Evolutionary conservation across 2,888 invertebrate genomes (phyloP), one percentile per base, ranked within the genome.

Genomic region (Brachypterus glaber): DNA sequence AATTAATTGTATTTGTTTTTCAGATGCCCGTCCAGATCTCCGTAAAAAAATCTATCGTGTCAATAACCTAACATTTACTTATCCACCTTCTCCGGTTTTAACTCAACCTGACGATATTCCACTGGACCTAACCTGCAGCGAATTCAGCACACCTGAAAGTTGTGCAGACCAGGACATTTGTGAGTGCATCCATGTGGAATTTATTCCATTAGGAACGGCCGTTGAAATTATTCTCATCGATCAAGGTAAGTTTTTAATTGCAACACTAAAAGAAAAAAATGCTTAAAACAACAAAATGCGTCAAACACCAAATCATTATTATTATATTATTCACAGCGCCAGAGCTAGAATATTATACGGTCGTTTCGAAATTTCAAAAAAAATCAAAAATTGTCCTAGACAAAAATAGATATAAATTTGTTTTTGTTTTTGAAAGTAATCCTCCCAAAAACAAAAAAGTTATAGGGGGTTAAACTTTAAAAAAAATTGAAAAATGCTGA

Each of bases 141-240:
- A 53, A 33, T 39, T 53, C 26, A 51, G 49, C 40, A 52, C 47
- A 34, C 62, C 62, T 27, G 52, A 49, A 33, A 57, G 41, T 47
- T 66, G 67, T 40, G 36, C 39, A 35, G 62, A 31, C 62, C 66
- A 17, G 49, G 64, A 13, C 48, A 73, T 64, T 36, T 81, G 80
- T 53, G 81, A 82, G 59, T 87, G 87, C 55, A 77, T 81, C 5
- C 82, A 86, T 51, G 69, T 82, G n/a, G 73, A 82, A 48, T 66
- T 72, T 27, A 68, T 87, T 3, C 74, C 76, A 0, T 59, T 82
- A 15, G 76, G 74, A n/a, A 69, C 81, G 3, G 73, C 76, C 0
- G 82, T 85, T 2, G 86, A 87, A 59, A 62, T 87, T 8, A 63
- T 86, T 18, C 70, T 87, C 52, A 72, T 82, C 34, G 82, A 87